phyloP scores from a whole-genome alignment of 1,140 invertebrate species.

The Caerostris darwini region DNA sequence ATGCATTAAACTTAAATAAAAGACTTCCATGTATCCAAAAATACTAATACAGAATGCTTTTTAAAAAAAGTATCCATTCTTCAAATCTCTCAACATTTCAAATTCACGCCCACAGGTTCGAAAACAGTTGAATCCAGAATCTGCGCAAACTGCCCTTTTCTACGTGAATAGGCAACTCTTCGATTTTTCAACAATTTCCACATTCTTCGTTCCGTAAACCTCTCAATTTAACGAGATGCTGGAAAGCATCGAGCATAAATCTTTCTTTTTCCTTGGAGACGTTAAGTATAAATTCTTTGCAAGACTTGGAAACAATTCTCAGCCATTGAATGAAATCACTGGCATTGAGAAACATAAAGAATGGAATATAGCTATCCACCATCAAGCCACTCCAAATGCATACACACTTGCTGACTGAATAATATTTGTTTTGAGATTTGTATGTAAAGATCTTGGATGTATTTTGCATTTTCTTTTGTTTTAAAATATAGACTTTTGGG shows the following conservation, averaged over 20 bases:
- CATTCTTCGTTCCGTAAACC: neutral
- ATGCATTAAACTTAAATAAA: too few species aligned
- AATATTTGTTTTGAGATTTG: neutral
- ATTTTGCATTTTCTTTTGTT: neutral
- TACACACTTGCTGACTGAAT: neutral
- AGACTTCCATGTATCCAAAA: too few species aligned
- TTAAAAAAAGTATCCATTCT: too few species aligned
- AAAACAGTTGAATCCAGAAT: neutral
- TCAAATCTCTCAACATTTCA: neutral
- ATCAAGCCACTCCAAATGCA: too few species aligned
- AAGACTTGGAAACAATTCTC: neutral
- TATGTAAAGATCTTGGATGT: neutral
- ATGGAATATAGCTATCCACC: neutral
- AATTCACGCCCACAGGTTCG: neutral
- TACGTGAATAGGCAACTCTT: neutral
- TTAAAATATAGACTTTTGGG: neutral
- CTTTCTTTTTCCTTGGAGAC: conserved; percentile 1
- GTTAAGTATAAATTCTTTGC: neutral
- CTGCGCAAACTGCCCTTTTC: neutral
- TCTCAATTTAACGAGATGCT: conserved; percentile 9
- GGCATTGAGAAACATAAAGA: conserved; percentile 1
- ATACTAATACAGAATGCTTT: too few species aligned
- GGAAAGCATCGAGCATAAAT: conserved; percentile 2
- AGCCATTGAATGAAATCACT: neutral
- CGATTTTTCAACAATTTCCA: conserved; percentile 21